Evolutionary conservation across 2,113 vertebrate species (phyloP).

Genomic region (Upupa epops): DNA sequence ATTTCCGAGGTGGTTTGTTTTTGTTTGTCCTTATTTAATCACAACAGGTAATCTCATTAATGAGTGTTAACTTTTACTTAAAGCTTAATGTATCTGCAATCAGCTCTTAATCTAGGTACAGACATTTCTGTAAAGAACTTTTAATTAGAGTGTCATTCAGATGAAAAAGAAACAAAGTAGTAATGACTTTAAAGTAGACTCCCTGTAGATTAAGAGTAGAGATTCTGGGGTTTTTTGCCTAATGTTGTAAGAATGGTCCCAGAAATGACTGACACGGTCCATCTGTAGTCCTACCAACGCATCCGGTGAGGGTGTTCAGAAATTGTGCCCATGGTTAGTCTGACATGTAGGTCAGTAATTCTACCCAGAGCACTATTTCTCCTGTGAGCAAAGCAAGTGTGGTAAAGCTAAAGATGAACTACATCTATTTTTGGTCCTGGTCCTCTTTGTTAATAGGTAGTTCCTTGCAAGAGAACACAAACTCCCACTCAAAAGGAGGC

Average conservation of each 20-base stretch:
- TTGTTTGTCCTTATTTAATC: constrained; percentile 68
- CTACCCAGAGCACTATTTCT: background rate
- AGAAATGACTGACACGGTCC: background rate
- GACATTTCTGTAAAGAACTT: constrained; percentile 66
- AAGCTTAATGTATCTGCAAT: constrained; percentile 69
- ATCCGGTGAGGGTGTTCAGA: background rate
- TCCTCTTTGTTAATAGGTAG: background rate
- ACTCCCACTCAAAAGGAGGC: background rate
- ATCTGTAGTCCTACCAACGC: background rate
- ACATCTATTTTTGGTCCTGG: background rate
- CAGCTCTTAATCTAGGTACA: constrained; percentile 46
- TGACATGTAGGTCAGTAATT: background rate
- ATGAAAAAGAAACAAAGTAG: constrained; percentile 73
- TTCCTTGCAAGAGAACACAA: background rate
- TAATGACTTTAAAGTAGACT: constrained; percentile 73
- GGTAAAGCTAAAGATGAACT: background rate
- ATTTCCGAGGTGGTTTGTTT: constrained; percentile 63
- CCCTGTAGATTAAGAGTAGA: constrained; percentile 46
- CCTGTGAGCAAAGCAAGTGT: background rate
- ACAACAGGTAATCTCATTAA: constrained; percentile 78
- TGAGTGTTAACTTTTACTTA: constrained; percentile 73
- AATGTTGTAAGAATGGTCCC: background rate
- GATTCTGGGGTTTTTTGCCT: background rate
- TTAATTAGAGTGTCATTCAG: constrained; percentile 68
- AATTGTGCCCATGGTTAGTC: background rate